Percentiles rank a stretch among this genome's conserved stretches.
These are phyloP conservation scores for Syrrhaptes paradoxus DNA, from an alignment of 2,113 vertebrate species.

Conservation along the genomic window DNA sequence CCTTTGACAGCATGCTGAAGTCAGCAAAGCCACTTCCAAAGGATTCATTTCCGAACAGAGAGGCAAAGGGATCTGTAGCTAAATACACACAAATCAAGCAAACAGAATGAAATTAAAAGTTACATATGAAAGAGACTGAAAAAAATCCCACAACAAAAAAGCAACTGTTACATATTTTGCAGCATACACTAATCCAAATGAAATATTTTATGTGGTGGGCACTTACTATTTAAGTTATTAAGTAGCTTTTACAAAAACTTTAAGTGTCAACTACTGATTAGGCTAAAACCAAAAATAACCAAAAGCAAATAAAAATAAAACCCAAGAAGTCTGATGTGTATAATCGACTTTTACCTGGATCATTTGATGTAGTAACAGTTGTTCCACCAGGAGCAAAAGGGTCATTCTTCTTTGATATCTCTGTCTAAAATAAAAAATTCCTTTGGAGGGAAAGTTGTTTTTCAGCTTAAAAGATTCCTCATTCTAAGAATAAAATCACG, in stretches of 20 bases:
- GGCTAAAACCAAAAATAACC: background rate
- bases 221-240: background rate
- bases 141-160: background rate
- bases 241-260: background rate
- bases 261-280: background rate
- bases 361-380: constrained; percentile 79
- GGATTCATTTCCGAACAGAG: constrained; percentile 91
- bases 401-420: constrained; percentile 83
- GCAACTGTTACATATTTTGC: background rate
- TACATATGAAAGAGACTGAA: background rate
- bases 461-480: background rate
- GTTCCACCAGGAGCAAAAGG: constrained; percentile 97
- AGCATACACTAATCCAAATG: background rate
- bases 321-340: background rate
- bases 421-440: constrained; percentile 78
- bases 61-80: constrained; percentile 89
- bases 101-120: background rate
- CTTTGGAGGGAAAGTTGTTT: constrained; percentile 67
- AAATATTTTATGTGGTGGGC: background rate
- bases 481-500: background rate
- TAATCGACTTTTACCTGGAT: constrained; percentile 81
- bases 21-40: constrained; percentile 94
- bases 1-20: constrained; percentile 91
- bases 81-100: constrained; percentile 26
- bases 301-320: background rate